These are phyloP conservation scores for Isoperla grammatica DNA, from an alignment of 2,888 invertebrate genomes.

Conservation along the genomic window DNA sequence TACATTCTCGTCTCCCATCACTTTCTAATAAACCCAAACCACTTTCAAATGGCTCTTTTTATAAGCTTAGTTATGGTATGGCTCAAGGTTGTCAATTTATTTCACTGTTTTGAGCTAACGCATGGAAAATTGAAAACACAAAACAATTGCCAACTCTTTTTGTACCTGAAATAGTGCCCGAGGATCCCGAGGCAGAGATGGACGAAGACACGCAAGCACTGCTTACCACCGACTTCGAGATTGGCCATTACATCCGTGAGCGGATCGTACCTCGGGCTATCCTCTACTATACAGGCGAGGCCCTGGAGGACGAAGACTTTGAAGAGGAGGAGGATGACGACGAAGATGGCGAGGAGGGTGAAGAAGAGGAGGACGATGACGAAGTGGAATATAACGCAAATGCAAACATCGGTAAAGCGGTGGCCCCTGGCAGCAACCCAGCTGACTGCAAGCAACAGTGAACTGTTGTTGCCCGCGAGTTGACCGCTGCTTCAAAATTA, in stretches of 20 bases:
- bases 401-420: neutral
- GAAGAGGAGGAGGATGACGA: slow-evolving; percentile 39
- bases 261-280: slow-evolving; percentile 96
- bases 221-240: slow-evolving; percentile 93
- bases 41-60: no score
- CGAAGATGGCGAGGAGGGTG: slow-evolving; percentile 42
- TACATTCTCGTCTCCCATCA: no score
- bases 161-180: slow-evolving; percentile 66
- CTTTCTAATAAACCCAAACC: no score
- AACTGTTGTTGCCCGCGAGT: slow-evolving; percentile 36
- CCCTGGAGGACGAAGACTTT: slow-evolving; percentile 61
- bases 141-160: no score
- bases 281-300: slow-evolving; percentile 86
- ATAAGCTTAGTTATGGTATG: no score
- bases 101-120: no score
- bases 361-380: slow-evolving; percentile 56
- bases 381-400: slow-evolving; percentile 44
- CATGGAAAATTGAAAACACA: no score
- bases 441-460: slow-evolving; percentile 72
- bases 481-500: no score
- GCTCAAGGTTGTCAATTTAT: no score
- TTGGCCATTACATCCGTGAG: slow-evolving; percentile 97
- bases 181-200: slow-evolving; percentile 74
- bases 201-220: slow-evolving; percentile 85
- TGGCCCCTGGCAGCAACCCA: slow-evolving; percentile 41